A percentile compares a stretch with the other conserved stretches of the same genome.
Evolutionary conservation across 2,113 vertebrate species (phyloP).

Genomic region (Egretta garzetta): DNA sequence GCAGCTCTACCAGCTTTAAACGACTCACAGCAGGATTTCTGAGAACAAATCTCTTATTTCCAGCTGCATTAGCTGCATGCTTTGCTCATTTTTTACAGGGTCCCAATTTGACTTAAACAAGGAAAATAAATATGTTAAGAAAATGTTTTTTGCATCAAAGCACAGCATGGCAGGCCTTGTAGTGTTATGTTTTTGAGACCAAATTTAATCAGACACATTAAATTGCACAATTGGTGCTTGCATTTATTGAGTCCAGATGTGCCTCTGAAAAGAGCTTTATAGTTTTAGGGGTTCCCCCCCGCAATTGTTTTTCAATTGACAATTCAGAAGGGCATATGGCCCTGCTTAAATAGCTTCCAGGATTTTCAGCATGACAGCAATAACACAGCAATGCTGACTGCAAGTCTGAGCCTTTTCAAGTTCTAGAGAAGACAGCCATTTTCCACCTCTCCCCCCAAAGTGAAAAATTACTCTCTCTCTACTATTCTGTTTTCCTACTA

Average conservation of each 20-base stretch:
- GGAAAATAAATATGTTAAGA: neutral
- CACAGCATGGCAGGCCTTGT: neutral
- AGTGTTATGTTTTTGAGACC: neutral
- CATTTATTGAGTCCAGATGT: neutral
- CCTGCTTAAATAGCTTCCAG: conserved; percentile 13
- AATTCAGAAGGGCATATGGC: conserved; percentile 10
- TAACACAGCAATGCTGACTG: neutral
- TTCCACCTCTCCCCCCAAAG: neutral
- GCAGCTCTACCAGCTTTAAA: neutral
- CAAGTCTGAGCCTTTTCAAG: neutral
- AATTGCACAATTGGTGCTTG: neutral
- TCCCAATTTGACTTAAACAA: neutral
- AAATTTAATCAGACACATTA: neutral
- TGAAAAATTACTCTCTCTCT: neutral
- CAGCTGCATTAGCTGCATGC: neutral
- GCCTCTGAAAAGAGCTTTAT: neutral
- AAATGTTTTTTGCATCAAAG: neutral
- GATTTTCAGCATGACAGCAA: neutral
- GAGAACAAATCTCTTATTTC: neutral
- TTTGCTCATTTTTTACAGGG: neutral
- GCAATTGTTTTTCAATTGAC: neutral
- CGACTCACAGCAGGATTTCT: neutral
- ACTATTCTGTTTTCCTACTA: neutral
- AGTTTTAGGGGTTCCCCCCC: neutral
- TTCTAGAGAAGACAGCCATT: neutral